Evolutionary conservation across 2,797 vertebrate species (phyloP).

Genomic region (Nasua narica): DNA sequence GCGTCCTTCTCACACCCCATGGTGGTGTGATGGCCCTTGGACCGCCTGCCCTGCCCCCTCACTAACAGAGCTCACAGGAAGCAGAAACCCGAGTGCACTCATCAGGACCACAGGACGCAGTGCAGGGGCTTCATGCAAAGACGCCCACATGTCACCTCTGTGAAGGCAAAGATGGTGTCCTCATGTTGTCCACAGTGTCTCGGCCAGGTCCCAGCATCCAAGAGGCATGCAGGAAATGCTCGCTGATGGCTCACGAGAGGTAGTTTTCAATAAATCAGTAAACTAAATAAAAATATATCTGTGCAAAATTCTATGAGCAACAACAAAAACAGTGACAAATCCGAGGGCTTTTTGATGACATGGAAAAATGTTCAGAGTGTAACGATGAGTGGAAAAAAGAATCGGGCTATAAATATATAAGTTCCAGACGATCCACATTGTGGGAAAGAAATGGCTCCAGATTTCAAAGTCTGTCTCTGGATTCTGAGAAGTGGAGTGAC

Average conservation of each 20-base stretch:
- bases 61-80: not conserved
- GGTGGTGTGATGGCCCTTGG: not conserved
- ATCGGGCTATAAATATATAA: not conserved
- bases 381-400: not conserved
- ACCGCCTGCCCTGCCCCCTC: not conserved
- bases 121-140: not conserved
- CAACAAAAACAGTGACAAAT: not conserved
- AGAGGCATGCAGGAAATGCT: not conserved
- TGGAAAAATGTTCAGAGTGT: not conserved
- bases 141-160: not conserved
- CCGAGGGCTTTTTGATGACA: not conserved
- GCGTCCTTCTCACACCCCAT: rapidly evolving
- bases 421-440: not conserved
- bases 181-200: rapidly evolving
- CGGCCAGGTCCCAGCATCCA: not conserved
- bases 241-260: not conserved
- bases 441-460: not conserved
- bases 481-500: not conserved
- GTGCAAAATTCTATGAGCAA: not conserved
- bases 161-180: not conserved
- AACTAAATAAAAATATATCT: not conserved
- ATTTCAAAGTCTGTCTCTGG: not conserved
- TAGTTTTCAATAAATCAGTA: not conserved
- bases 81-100: not conserved
- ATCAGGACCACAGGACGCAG: not conserved